Conservation (phyloP, 2,113 vertebrate species). For the Laterallus jamaicensis region DNA sequence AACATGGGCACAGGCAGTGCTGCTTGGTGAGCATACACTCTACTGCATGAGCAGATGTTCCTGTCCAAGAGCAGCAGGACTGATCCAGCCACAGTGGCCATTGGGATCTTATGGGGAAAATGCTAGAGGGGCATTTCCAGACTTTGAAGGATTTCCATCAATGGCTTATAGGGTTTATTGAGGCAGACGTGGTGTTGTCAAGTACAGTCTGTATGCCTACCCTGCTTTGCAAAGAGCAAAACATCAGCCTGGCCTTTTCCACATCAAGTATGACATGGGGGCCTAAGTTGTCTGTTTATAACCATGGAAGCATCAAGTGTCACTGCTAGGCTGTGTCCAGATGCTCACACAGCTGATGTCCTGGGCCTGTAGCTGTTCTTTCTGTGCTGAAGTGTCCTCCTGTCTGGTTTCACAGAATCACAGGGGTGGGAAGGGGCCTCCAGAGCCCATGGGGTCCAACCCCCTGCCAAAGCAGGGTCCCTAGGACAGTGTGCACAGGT, state of each 20-base stretch:
- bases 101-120: not conserved
- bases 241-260: not conserved
- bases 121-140: not conserved
- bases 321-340: not conserved
- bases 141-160: not conserved
- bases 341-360: not conserved
- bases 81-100: not conserved
- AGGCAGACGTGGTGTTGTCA: not conserved
- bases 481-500: no score
- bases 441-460: no score
- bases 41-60: not conserved
- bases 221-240: not conserved
- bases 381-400: not conserved
- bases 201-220: not conserved
- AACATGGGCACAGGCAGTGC: not conserved
- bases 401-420: not conserved
- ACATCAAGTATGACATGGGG: accelerated
- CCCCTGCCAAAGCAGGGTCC: no score
- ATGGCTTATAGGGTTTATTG: not conserved
- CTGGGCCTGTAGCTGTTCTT: not conserved
- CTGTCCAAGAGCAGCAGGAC: not conserved
- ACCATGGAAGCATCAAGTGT: not conserved
- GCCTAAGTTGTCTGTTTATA: not conserved
- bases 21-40: not conserved
- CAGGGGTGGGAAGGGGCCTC: no score